These are phyloP conservation scores for Emmelina monodactyla DNA, from an alignment of 2,888 invertebrate genomes.

Conservation along the genomic window DNA sequence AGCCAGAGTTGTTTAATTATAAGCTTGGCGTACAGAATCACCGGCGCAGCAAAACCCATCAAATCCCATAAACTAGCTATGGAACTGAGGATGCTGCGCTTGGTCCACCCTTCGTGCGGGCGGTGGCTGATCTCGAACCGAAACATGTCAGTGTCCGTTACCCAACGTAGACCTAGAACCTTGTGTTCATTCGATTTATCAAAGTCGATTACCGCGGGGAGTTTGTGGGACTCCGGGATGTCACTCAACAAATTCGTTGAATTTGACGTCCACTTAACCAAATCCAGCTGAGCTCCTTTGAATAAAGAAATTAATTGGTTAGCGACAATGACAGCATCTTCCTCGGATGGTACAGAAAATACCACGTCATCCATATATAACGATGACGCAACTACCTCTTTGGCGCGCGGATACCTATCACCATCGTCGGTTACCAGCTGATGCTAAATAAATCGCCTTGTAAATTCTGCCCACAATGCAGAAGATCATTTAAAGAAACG, in stretches of 20 bases:
- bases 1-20: conserved; percentile 11
- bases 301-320: conserved; percentile 2
- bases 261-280: conserved; percentile 8
- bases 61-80: conserved; percentile 13
- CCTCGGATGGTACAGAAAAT: conserved; percentile 3
- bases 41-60: conserved; percentile 12
- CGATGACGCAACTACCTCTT: conserved; percentile 2
- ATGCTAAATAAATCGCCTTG: conserved; percentile 2
- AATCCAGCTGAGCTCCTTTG: conserved; percentile 3
- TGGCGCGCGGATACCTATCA: background rate
- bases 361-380: conserved; percentile 8
- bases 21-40: conserved; percentile 10
- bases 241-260: conserved; percentile 3
- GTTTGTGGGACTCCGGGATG: conserved; percentile 5
- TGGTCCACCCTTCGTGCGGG: conserved; percentile 8
- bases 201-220: conserved; percentile 2
- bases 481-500: conserved; percentile 1
- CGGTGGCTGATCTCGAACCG: background rate
- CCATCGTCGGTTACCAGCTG: conserved; percentile 1
- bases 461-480: conserved; percentile 2
- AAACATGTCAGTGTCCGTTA: background rate
- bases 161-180: conserved; percentile 7
- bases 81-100: conserved; percentile 12
- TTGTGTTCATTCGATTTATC: conserved; percentile 1
- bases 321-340: background rate